These are phyloP conservation scores for Arge pagana DNA, from an alignment of 2,888 invertebrate species.

Conservation along the genomic window DNA sequence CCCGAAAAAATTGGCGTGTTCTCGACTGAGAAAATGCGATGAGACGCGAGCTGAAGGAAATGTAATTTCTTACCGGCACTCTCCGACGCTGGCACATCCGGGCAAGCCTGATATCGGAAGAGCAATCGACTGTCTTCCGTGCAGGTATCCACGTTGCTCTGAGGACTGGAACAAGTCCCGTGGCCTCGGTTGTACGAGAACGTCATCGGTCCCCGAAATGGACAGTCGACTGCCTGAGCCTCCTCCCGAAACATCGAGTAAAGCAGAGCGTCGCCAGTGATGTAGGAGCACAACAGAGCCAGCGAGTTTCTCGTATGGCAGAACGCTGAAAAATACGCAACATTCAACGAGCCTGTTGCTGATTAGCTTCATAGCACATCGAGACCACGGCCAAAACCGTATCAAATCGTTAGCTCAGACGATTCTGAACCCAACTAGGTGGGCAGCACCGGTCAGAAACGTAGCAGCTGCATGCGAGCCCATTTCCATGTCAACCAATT, in stretches of 20 bases:
- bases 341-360: too few species aligned
- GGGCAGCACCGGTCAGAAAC: too few species aligned
- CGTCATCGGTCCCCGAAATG: constrained; percentile 84
- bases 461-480: too few species aligned
- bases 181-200: constrained; percentile 93
- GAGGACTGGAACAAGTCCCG: constrained; percentile 86
- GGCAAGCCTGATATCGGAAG: constrained; percentile 92
- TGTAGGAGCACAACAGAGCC: constrained; percentile 81
- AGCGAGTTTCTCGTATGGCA: constrained; percentile 76
- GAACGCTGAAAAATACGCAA: constrained; percentile 66
- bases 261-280: constrained; percentile 86
- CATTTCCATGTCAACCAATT: too few species aligned
- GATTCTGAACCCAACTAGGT: too few species aligned
- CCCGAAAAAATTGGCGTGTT: too few species aligned
- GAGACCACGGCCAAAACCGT: too few species aligned
- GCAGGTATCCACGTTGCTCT: constrained; percentile 91
- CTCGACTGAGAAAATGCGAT: background rate
- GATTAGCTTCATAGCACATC: too few species aligned
- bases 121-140: constrained; percentile 89
- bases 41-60: background rate
- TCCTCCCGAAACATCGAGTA: constrained; percentile 90
- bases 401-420: too few species aligned
- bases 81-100: constrained; percentile 87
- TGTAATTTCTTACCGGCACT: constrained; percentile 74
- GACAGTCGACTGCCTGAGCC: constrained; percentile 87